phyloP scores from a whole-genome alignment of 64 coral and sea anemone genomes.

The Stylophora pistillata region DNA sequence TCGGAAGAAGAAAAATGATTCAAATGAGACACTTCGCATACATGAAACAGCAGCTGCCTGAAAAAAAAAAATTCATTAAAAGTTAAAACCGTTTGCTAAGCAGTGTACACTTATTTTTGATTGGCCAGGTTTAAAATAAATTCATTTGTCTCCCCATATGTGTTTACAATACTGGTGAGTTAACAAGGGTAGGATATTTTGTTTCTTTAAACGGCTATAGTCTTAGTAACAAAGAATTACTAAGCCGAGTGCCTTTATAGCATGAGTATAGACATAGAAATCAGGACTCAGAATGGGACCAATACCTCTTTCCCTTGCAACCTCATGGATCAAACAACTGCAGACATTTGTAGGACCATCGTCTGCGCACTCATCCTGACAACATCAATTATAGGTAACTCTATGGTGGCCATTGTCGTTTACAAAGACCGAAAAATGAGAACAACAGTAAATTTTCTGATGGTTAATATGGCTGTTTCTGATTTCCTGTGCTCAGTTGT shows the following conservation, averaged over 20 bases:
- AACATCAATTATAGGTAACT: constrained; percentile 22
- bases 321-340: background rate
- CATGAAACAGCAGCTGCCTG: background rate
- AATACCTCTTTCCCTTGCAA: background rate
- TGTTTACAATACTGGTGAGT: background rate
- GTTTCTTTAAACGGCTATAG: background rate
- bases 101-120: background rate
- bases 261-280: background rate
- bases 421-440: constrained; percentile 30
- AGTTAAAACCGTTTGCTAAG: background rate
- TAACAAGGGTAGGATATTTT: background rate
- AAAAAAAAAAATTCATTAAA: background rate
- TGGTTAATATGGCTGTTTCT: constrained; percentile 55
- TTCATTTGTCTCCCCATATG: background rate
- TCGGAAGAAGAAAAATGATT: background rate
- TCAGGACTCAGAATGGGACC: background rate
- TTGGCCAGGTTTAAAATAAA: background rate
- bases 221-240: too few relatives aligned
- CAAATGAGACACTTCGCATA: background rate
- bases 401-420: constrained; percentile 16
- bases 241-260: background rate
- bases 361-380: constrained; percentile 1
- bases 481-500: constrained; percentile 17
- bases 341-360: background rate
- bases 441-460: constrained; percentile 45